Evolutionary conservation across 53 echinoderm and acorn worm genomes (phyloP).

Genomic region (Mesocentrotus franciscanus): DNA sequence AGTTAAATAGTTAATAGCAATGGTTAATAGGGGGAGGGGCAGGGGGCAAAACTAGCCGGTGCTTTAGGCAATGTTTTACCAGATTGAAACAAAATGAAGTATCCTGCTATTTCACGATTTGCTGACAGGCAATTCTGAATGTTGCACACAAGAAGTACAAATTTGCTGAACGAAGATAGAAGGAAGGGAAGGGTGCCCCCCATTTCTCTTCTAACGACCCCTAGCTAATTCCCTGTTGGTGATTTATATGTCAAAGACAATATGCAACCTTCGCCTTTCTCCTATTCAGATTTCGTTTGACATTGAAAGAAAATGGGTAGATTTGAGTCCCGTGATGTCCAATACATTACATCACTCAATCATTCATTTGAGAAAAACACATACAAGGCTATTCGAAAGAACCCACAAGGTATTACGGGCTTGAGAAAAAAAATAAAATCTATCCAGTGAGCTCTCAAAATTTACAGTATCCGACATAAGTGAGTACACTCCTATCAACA

Average conservation of each 20-base stretch:
- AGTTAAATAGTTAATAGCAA: too few species aligned
- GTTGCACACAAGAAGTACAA: too few species aligned
- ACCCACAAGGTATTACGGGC: too few species aligned
- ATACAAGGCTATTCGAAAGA: background rate
- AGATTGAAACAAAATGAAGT: background rate
- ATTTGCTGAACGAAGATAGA: background rate
- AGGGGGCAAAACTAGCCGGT: too few species aligned
- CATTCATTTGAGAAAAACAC: background rate
- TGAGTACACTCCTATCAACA: too few species aligned
- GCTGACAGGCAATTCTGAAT: too few species aligned
- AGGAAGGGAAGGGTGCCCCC: background rate
- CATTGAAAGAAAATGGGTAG: background rate
- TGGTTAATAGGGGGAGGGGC: too few species aligned
- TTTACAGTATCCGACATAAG: too few species aligned
- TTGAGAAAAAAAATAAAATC: too few species aligned
- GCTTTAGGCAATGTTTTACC: background rate
- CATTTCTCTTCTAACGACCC: background rate
- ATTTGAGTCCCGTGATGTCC: slow-evolving; percentile 6
- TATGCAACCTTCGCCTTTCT: background rate
- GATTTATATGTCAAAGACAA: background rate
- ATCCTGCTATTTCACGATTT: background rate
- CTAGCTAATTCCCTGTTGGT: background rate
- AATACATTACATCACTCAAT: background rate
- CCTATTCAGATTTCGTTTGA: background rate
- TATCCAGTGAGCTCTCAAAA: too few species aligned